Evolutionary conservation across 2,113 vertebrate genomes (phyloP), one percentile per base, ranked within the genome.

Genomic region (Archocentrus centrarchus): DNA sequence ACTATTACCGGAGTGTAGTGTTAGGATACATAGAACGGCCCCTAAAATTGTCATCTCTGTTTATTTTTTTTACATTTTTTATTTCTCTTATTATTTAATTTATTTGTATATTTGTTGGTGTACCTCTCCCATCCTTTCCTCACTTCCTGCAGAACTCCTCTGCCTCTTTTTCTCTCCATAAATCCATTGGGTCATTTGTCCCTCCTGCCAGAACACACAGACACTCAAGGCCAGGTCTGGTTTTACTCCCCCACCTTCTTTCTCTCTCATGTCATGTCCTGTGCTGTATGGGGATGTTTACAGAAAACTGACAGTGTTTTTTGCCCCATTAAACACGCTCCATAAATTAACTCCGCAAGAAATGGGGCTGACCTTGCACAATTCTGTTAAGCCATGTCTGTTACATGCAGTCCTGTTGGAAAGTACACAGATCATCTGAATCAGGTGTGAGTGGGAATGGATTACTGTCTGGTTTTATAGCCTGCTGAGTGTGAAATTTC

Each of bases 171-270:
- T 55, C 60, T 58, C 73, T 66, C 75, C 83, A 84, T 92, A 90
- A 93, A 94, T 92, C 85, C 24, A 18, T 50, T 8, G 50, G 82
- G 81, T 90, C 88, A 90, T 88, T 88, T 80, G 89, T 90, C 89
- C 80, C 83, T 70, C 63, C 77, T 63, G 84, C 90, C 90, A 91
- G 90, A 82, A 89, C 87, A 88, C 79, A 79, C 87, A 91, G 82
- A 86, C 86, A 75, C 84, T 91, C 89, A 90, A 92, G 88, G 88
- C 81, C 89, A 82, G 80, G 84, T 77, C 90, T 88, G 87, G 77
- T 90, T 88, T 75, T 80, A 59, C 82, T 92, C 84, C 79, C 58
- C 58, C 7, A 11, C 30, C 75, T 58, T 35, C 44, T 41, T 59
- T 37, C 79, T 14, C 39, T 79, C 85, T 9, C 57, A 10, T 86